Evolutionary conservation across 2,888 invertebrate species (phyloP), one percentile per base, ranked within the genome.

Genomic region (Himalopsyche japonica): DNA sequence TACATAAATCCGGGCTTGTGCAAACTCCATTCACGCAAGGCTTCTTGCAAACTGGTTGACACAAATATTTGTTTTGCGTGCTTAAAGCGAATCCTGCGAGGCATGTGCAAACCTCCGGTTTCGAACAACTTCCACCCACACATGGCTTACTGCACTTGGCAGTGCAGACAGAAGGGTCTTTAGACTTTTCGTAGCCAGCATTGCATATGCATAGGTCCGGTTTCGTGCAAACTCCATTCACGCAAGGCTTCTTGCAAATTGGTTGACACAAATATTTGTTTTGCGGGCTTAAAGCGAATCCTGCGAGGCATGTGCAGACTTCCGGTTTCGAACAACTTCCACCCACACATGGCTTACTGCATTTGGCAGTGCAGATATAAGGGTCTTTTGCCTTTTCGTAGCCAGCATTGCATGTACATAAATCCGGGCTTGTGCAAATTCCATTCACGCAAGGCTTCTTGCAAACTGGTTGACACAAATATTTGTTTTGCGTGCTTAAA

Each of bases 391-490:
- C 3, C 18, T 79, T 49, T 49, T 82, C 37, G 83, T 87, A 89
- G 10, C 89, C 88, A 0, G 88, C 84, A 78, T 90, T 89, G 79
- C 91, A 91, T 32, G 89, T 89, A 79, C 91, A 91, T 15, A 15
- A 12, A 15, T 43, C 43, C 15, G 43, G 43, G 15, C 2, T 88
- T 4, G 88, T 85, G 85, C 91, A 91, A 43, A 87, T 87, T 0
- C 90, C 91, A 79, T 90, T 89, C 0, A 85, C 87, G 86, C 91
- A 91, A 3, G 86, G 76, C 5, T 77, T 80, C 15, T 57, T 80
- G 76, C 88, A 88, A 27, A 85, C 15, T 15, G 70, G 64, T 47
- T 81, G 18, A 37, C 84, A 84, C 0, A n/a, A 18, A 34, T 79
- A 48, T 47, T 27, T 30, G 20, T 81, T 47, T 43, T 20, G 12